These are phyloP conservation scores for Arctocebus calabarensis DNA, from an alignment of 2,797 vertebrate species.

Conservation along the genomic window DNA sequence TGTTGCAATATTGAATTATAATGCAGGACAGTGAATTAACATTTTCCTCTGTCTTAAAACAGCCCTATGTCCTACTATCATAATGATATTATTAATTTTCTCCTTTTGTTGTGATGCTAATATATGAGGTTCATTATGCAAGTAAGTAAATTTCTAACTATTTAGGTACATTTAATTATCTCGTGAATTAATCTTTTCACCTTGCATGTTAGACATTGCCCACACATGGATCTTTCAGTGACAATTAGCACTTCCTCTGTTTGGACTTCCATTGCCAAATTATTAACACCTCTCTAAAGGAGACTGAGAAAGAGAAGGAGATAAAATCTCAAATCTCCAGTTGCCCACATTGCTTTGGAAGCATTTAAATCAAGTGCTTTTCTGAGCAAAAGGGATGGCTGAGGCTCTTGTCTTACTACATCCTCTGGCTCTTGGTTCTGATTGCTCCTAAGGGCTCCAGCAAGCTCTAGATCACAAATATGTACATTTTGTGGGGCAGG, in stretches of 20 bases:
- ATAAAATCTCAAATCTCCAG: not conserved
- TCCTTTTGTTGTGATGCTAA: not conserved
- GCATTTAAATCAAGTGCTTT: not conserved
- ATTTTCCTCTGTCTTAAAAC: slow-evolving; percentile 4
- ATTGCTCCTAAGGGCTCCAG: not conserved
- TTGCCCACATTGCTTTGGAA: not conserved
- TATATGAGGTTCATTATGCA: slow-evolving; percentile 5
- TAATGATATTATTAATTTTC: not conserved
- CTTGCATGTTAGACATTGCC: not conserved
- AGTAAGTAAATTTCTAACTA: slow-evolving; percentile 49
- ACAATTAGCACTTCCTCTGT: slow-evolving; percentile 22
- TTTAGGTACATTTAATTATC: slow-evolving; percentile 6
- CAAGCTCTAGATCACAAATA: not conserved
- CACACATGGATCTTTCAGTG: not conserved
- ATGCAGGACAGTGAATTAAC: not conserved
- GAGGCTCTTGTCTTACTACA: not conserved
- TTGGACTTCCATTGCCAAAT: not conserved
- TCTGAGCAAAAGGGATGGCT: not conserved
- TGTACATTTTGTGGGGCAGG: not conserved
- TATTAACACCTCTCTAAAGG: not conserved
- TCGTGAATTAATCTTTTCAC: slow-evolving; percentile 37
- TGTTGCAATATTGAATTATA: not conserved
- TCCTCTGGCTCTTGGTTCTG: not conserved
- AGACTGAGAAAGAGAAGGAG: not conserved
- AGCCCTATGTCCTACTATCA: not conserved